These are phyloP conservation scores for Stenodema calcarata DNA, from an alignment of 2,888 invertebrate species.

Conservation along the genomic window DNA sequence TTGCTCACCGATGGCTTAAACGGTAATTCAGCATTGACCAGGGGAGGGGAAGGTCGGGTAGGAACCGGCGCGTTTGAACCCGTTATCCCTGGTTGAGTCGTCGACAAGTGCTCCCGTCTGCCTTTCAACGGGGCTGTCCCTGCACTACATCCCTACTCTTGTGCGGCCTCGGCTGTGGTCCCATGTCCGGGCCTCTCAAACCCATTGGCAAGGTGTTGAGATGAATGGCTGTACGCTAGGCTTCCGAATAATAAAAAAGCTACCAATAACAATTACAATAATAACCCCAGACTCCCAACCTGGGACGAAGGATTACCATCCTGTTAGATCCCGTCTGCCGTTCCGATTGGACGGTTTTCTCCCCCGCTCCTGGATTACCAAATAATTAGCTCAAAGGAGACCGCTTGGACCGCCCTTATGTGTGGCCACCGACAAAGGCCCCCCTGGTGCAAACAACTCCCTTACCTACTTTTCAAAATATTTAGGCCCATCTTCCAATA, in stretches of 20 bases:
- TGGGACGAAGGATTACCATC: not conserved
- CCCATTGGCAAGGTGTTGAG: not conserved
- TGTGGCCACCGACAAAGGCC: slow-evolving; percentile 39
- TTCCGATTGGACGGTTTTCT: not conserved
- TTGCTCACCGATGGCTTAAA: not conserved
- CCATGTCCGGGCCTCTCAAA: not conserved
- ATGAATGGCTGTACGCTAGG: not conserved
- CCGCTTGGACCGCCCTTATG: slow-evolving; percentile 11
- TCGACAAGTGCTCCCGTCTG: slow-evolving; percentile 19
- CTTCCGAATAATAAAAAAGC: not conserved
- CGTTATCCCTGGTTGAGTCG: slow-evolving; percentile 10
- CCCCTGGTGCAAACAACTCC: not conserved
- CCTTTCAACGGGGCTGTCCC: not conserved
- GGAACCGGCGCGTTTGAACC: slow-evolving; percentile 26
- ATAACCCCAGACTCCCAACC: not conserved
- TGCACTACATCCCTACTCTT: not conserved
- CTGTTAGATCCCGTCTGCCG: not conserved
- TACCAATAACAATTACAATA: not conserved
- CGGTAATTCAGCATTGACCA: slow-evolving; percentile 22
- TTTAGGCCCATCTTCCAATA: slow-evolving; percentile 44
- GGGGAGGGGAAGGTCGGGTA: not conserved
- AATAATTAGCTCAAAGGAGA: slow-evolving; percentile 29
- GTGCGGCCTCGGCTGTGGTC: not conserved
- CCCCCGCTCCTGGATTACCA: not conserved
- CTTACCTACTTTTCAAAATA: slow-evolving; percentile 44